These are phyloP conservation scores for Platycheirus rosarum DNA, from an alignment of 2,888 invertebrate genomes.

Conservation along the genomic window DNA sequence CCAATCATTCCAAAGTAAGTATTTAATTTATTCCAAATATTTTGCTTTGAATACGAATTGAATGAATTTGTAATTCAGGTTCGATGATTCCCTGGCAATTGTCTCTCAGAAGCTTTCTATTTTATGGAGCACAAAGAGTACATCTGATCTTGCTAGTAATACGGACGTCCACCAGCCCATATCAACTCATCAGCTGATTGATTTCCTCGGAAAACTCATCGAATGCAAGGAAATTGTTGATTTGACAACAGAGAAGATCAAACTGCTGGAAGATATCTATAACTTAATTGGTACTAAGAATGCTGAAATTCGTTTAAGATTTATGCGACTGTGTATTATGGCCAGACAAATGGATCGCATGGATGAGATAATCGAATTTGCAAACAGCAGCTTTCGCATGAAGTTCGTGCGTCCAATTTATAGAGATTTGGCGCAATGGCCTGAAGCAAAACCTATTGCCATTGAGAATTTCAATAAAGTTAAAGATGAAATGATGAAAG, in stretches of 20 bases:
- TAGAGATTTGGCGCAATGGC: slow-evolving; percentile 92
- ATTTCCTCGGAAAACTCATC: slow-evolving; percentile 88
- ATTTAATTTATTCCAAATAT: not conserved
- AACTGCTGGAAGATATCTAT: slow-evolving; percentile 86
- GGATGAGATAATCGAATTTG: slow-evolving; percentile 88
- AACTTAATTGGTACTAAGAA: slow-evolving; percentile 87
- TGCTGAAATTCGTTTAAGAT: slow-evolving; percentile 90
- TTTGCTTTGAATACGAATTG: not conserved
- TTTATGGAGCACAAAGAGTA: slow-evolving; percentile 84
- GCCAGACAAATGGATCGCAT: slow-evolving; percentile 88
- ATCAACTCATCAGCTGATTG: slow-evolving; percentile 86
- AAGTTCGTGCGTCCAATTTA: slow-evolving; percentile 95
- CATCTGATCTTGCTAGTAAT: slow-evolving; percentile 82
- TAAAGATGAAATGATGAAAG: slow-evolving; percentile 91
- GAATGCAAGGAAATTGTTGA: slow-evolving; percentile 82
- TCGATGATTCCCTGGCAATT: slow-evolving; percentile 87
- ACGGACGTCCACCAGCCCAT: slow-evolving; percentile 84
- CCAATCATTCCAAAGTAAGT: slow-evolving; percentile 90
- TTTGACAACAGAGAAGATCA: slow-evolving; percentile 84
- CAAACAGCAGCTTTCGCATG: slow-evolving; percentile 94
- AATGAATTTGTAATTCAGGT: slow-evolving; percentile 82
- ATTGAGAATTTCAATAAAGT: slow-evolving; percentile 89
- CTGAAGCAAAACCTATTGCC: slow-evolving; percentile 86
- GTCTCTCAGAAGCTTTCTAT: slow-evolving; percentile 85
- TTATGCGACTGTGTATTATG: slow-evolving; percentile 90